These are phyloP conservation scores for Aplocera efformata DNA, from an alignment of 2,888 invertebrate genomes.

Conservation along the genomic window DNA sequence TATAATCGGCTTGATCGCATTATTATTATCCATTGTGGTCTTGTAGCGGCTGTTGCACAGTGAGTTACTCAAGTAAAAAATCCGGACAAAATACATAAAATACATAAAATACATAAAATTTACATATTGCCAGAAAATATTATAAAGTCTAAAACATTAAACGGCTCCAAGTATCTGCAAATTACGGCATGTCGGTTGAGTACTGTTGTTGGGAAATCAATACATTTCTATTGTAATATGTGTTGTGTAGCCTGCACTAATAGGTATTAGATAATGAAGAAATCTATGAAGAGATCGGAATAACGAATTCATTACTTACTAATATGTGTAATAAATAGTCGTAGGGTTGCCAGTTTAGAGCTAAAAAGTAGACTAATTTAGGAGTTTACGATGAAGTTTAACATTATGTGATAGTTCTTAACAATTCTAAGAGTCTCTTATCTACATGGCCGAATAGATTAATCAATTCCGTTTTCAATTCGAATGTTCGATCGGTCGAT, in stretches of 20 bases:
- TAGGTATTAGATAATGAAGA: conserved; percentile 68
- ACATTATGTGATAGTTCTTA: conserved; percentile 26
- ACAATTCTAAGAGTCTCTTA: conserved; percentile 20
- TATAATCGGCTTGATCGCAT: conserved; percentile 56
- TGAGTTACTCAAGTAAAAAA: conserved; percentile 73
- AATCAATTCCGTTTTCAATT: conserved; percentile 62
- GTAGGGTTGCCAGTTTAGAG: conserved; percentile 56
- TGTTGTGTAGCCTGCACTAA: conserved; percentile 75
- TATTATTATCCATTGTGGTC: conserved; percentile 76
- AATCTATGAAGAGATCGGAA: conserved; percentile 75
- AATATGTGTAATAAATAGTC: conserved; percentile 66
- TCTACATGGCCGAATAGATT: conserved; percentile 25
- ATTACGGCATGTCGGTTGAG: conserved; percentile 75
- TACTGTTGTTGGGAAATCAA: conserved; percentile 74
- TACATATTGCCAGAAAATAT: conserved; percentile 54
- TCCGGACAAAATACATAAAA: conserved; percentile 56
- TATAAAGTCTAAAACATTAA: conserved; percentile 51
- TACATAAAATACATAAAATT: conserved; percentile 49
- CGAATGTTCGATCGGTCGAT: too few relatives aligned
- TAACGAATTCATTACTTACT: conserved; percentile 71
- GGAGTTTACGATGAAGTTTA: conserved; percentile 20
- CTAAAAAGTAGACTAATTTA: conserved; percentile 38
- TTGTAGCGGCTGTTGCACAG: conserved; percentile 64
- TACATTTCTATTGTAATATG: conserved; percentile 78
- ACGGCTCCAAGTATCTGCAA: conserved; percentile 77